phyloP scores from a whole-genome alignment of 2,888 invertebrate species.

The Neocrepidodera transversa region DNA sequence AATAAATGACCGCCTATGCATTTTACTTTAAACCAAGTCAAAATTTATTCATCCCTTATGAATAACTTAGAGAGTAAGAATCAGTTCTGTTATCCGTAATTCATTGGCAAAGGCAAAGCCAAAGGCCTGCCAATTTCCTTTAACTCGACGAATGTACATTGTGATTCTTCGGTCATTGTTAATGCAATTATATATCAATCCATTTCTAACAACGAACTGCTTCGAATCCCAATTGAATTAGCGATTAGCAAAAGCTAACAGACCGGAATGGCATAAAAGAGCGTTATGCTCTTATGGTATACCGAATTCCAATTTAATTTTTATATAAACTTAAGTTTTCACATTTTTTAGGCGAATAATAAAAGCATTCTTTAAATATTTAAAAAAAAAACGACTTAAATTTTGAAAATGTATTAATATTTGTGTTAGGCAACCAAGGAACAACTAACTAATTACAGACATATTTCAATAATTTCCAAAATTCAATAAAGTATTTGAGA shows the following conservation, averaged over 20 bases:
- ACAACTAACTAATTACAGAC: too few relatives aligned
- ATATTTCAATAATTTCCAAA: too few relatives aligned
- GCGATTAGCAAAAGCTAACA: slow-evolving; percentile 44
- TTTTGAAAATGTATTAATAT: too few relatives aligned
- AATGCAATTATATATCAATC: slow-evolving; percentile 49
- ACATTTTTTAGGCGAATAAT: too few relatives aligned
- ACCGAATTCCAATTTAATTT: neutral
- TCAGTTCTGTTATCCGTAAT: slow-evolving; percentile 28
- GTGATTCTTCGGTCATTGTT: slow-evolving; percentile 46
- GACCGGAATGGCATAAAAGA: slow-evolving; percentile 26
- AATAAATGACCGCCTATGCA: neutral
- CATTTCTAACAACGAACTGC: slow-evolving; percentile 39
- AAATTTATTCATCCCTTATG: slow-evolving; percentile 35
- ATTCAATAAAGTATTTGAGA: too few relatives aligned
- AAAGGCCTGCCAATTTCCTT: slow-evolving; percentile 24
- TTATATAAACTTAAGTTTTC: too few relatives aligned
- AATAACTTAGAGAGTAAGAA: slow-evolving; percentile 33
- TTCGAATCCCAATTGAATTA: slow-evolving; percentile 43
- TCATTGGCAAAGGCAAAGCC: slow-evolving; percentile 9
- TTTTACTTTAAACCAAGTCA: slow-evolving; percentile 5
- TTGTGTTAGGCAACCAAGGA: too few relatives aligned
- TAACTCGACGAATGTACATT: slow-evolving; percentile 20
- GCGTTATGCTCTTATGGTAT: neutral
- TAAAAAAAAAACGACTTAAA: too few relatives aligned
- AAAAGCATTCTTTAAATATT: too few relatives aligned